A percentile compares a stretch with the other conserved stretches of the same genome.
phyloP scores from a whole-genome alignment of 1,140 invertebrate genomes.

The Zaprionus camerounensis region DNA sequence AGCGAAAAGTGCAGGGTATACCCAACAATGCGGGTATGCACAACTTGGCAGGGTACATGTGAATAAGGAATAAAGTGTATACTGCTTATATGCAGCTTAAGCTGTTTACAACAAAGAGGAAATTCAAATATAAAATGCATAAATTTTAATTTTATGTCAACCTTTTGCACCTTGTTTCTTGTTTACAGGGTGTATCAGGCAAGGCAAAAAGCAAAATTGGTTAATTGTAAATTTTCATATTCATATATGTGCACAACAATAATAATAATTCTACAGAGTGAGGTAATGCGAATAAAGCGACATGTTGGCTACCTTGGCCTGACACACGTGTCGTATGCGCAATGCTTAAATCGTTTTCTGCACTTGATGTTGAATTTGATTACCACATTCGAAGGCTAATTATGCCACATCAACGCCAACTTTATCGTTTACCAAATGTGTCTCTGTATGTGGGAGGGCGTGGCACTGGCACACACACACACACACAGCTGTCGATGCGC shows the following conservation, averaged over 20 bases:
- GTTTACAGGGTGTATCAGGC: conserved; percentile 9
- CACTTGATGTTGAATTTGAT: conserved; percentile 40
- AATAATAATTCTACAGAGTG: conserved; percentile 6
- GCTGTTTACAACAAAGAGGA: too few relatives aligned
- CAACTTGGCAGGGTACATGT: background rate
- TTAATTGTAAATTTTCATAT: conserved; percentile 14
- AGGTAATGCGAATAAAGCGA: conserved; percentile 3
- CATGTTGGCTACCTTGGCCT: conserved; percentile 5
- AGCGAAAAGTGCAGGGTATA: conserved; percentile 4
- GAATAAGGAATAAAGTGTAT: too few relatives aligned
- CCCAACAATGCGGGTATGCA: background rate
- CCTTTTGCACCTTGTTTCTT: background rate
- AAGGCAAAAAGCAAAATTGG: background rate
- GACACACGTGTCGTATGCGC: conserved; percentile 41
- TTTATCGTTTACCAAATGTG: conserved; percentile 32
- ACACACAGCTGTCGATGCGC: background rate
- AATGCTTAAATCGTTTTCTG: conserved; percentile 42
- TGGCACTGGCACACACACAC: background rate
- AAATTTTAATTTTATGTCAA: background rate
- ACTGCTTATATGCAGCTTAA: too few relatives aligned
- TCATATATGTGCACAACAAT: conserved; percentile 11
- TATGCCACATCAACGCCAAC: conserved; percentile 47
- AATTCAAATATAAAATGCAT: too few relatives aligned
- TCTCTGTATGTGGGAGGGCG: background rate
- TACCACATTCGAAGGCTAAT: conserved; percentile 43